Percentiles rank a stretch among this genome's conserved stretches.
Evolutionary conservation across 2,888 invertebrate species (phyloP).

Genomic region (Chrysotoxum bicinctum): DNA sequence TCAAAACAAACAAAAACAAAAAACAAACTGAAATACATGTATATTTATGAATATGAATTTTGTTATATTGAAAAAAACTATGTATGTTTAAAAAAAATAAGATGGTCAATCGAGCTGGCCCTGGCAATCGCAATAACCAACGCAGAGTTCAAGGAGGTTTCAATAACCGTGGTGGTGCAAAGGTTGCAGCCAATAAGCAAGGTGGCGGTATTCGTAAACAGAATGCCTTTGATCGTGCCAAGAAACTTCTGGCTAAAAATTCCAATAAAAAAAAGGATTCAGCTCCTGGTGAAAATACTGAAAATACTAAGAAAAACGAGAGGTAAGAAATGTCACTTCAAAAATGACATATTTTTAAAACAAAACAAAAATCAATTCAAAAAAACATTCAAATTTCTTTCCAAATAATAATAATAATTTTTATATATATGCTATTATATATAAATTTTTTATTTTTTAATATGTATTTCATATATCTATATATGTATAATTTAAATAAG

Average conservation of each 20-base stretch:
- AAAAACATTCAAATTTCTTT: slow-evolving; percentile 73
- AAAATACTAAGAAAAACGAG: slow-evolving; percentile 80
- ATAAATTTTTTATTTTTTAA: slow-evolving; percentile 43
- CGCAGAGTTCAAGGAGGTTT: slow-evolving; percentile 80
- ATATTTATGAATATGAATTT: slow-evolving; percentile 50
- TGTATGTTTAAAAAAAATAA: slow-evolving; percentile 74
- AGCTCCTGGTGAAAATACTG: slow-evolving; percentile 81
- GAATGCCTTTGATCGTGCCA: slow-evolving; percentile 82
- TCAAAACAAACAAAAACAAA: slow-evolving; percentile 26
- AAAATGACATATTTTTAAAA: slow-evolving; percentile 74
- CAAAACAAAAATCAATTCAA: slow-evolving; percentile 74
- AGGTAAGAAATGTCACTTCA: slow-evolving; percentile 80
- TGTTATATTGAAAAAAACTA: slow-evolving; percentile 37
- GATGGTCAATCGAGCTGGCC: slow-evolving; percentile 82
- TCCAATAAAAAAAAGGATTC: slow-evolving; percentile 82
- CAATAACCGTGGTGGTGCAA: slow-evolving; percentile 81
- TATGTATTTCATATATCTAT: slow-evolving; percentile 59
- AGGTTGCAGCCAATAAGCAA: slow-evolving; percentile 79
- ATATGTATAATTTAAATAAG: slow-evolving; percentile 48
- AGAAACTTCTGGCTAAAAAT: slow-evolving; percentile 83
- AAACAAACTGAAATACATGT: slow-evolving; percentile 21
- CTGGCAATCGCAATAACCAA: slow-evolving; percentile 77
- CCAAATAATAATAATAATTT: slow-evolving; percentile 59
- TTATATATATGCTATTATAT: slow-evolving; percentile 64
- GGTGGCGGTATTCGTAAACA: slow-evolving; percentile 82